Evolutionary conservation across 2,113 vertebrate genomes (phyloP), one percentile per base, ranked within the genome.

Genomic region (Laticauda laticaudata): DNA sequence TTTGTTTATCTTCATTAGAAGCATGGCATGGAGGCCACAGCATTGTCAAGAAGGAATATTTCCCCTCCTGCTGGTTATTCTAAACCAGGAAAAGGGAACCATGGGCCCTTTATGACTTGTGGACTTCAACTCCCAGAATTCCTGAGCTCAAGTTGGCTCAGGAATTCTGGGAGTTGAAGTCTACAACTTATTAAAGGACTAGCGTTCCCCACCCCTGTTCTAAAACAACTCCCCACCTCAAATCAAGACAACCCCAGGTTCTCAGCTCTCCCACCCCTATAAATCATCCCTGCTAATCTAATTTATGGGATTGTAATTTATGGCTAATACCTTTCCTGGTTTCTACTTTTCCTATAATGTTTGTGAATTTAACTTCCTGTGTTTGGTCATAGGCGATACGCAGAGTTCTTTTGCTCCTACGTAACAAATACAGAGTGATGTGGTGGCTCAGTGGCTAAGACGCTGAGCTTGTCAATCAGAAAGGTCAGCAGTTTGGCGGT

Each of bases 1-100:
- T 48, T 8, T 64, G 48, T 75, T 53, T 92, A 48, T 92, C 87
- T 61, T 55, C 87, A 90, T 59, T 86, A 86, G 94, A 57, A n/a
- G 0, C 0, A 86, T 24, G 20, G 24, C 20, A 64, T 12, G 94
- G 55, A 92, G 8, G 34, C 57, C 57, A 59, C 7, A 5, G 5
- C 11, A 0, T 90, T 20, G 93, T 90, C 43, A 20, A n/a, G 93
- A 94, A 86, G 23, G 3, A 5, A 0, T 43, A 89, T 57, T 93
- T 3, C 7, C 7, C 90, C 59, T 93, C 9, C 5, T 90, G 1
- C 56, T 90, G 56, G 1, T 89, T 39, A 26, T 34, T 90, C n/a
- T 75, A 75, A n/a, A 86, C 29, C 57, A 57, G 11, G 10, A 26
- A 23, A 29, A 11, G 59, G 59, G 59, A 64, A 29, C 24, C 1